Base-by-base conservation (phyloP, 2,113 vertebrate genomes). In the Melanotaenia duboulayi region DNA sequence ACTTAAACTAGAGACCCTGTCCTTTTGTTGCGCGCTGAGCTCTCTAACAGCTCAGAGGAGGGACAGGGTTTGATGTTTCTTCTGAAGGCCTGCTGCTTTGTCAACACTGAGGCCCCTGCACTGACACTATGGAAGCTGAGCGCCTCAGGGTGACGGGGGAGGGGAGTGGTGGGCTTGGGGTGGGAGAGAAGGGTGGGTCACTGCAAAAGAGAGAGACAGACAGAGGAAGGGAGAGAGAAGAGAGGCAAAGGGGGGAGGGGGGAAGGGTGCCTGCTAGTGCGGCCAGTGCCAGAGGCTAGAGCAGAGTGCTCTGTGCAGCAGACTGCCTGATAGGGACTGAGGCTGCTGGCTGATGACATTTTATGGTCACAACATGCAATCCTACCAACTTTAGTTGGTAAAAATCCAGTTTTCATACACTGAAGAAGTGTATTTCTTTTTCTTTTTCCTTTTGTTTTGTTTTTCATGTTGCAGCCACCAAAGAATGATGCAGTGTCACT, bases 321-420 rank as follows among this genome's bases (percentile, higher is more conserved):
- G 87, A 86, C 88, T 78, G 86, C 82, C 88, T 90, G 90, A 89
- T 87, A 87, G 85, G 80, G 85, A 87, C 87, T 74, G 69, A 83
- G 77, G 89, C 87, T 91, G 90, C 86, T 84, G 86, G 92, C 90
- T 94, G 92, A 94, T 92, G 90, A 93, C 92, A 94, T 93, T 92
- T 92, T 90, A 85, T 93, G 89, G 92, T 93, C 90, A 91, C 87
- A 92, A 85, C 83, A 90, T 92, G 92, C 89, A 93, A 92, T 92
- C 88, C 85, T 64, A 87, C 80, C 87, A 92, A 91, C 74, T 91
- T 88, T 80, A 84, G 72, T 59, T 81, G 79, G 82, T 80, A 65
- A 87, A 87, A 87, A 84, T 82, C 69, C 80, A 86, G 79, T 87
- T 81, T 90, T 87, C 50, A 50, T 72, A 51, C 68, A 39, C 62